Percentiles rank a stretch among this genome's conserved stretches.
phyloP scores from a whole-genome alignment of 2,888 invertebrate species.

The Phlogophora meticulosa region DNA sequence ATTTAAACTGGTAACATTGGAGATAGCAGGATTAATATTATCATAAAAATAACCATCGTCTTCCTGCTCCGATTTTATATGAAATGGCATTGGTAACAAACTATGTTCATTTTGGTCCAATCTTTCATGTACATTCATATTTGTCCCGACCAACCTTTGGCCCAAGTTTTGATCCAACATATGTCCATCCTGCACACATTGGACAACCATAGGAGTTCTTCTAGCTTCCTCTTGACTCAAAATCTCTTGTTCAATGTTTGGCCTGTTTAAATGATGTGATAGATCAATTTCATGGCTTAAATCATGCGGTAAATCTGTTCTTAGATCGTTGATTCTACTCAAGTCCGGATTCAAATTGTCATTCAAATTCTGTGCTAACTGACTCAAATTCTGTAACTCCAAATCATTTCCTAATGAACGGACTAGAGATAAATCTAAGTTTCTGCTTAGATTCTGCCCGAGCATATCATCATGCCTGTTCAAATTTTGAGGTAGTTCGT shows the following conservation, averaged over 20 bases:
- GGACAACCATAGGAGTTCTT: constrained; percentile 67
- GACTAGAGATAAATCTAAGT: constrained; percentile 63
- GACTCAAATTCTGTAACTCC: constrained; percentile 77
- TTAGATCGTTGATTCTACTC: constrained; percentile 66
- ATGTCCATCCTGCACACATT: constrained; percentile 65
- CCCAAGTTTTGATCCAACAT: constrained; percentile 71
- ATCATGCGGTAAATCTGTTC: constrained; percentile 73
- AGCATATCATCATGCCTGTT: constrained; percentile 75
- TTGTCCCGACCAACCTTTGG: constrained; percentile 62
- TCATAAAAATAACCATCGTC: constrained; percentile 87
- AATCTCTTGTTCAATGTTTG: constrained; percentile 75
- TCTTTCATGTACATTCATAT: constrained; percentile 60
- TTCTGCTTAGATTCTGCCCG: constrained; percentile 64
- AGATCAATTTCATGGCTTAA: constrained; percentile 78
- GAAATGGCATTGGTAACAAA: constrained; percentile 81
- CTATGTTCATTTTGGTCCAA: constrained; percentile 74
- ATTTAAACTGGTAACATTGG: constrained; percentile 73
- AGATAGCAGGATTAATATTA: constrained; percentile 76
- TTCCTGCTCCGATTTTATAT: constrained; percentile 86
- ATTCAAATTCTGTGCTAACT: constrained; percentile 77
- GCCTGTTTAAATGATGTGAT: constrained; percentile 77
- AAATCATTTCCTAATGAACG: constrained; percentile 65
- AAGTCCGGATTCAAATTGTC: constrained; percentile 77
- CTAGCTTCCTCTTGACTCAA: constrained; percentile 67
- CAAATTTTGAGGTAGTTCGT: constrained; percentile 76